A percentile compares a stretch with the other conserved stretches of the same genome.
Conservation (phyloP, 2,888 invertebrate genomes). For the Polylopha cassiicola region DNA sequence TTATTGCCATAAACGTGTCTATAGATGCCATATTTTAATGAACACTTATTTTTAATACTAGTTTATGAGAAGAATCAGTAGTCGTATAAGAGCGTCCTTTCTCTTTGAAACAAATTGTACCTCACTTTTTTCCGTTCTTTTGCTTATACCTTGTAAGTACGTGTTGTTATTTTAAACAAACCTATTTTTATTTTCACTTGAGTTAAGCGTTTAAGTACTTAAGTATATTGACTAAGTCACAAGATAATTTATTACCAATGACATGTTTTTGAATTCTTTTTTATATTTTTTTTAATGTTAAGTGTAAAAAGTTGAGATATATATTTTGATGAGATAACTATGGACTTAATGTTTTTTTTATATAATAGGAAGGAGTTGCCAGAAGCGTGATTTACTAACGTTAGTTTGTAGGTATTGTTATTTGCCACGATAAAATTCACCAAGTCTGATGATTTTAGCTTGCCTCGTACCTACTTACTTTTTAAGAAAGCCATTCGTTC, state of each 20-base stretch:
- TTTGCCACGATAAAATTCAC: slow-evolving; percentile 33
- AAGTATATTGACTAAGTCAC: slow-evolving; percentile 74
- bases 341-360: slow-evolving; percentile 46
- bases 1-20: slow-evolving; percentile 67
- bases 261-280: slow-evolving; percentile 71
- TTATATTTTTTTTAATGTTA: slow-evolving; percentile 59
- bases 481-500: no score
- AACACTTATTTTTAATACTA: slow-evolving; percentile 44
- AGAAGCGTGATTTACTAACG: slow-evolving; percentile 69
- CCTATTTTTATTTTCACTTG: slow-evolving; percentile 34
- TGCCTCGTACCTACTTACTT: no score
- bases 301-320: slow-evolving; percentile 61
- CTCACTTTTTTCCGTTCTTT: slow-evolving; percentile 53
- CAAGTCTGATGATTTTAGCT: no score
- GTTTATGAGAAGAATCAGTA: slow-evolving; percentile 43
- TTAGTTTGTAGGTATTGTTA: slow-evolving; percentile 40
- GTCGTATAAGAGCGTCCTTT: slow-evolving; percentile 45
- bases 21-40: slow-evolving; percentile 66
- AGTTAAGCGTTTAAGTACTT: slow-evolving; percentile 39
- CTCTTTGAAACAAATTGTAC: slow-evolving; percentile 48
- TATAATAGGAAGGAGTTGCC: slow-evolving; percentile 53
- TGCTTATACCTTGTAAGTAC: slow-evolving; percentile 42
- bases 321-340: slow-evolving; percentile 54
- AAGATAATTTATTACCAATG: slow-evolving; percentile 77
- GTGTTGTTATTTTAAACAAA: slow-evolving; percentile 27